Evolutionary conservation across 2,888 invertebrate genomes (phyloP), one percentile per base, ranked within the genome.

Genomic region (Phrixothrix hirtus): DNA sequence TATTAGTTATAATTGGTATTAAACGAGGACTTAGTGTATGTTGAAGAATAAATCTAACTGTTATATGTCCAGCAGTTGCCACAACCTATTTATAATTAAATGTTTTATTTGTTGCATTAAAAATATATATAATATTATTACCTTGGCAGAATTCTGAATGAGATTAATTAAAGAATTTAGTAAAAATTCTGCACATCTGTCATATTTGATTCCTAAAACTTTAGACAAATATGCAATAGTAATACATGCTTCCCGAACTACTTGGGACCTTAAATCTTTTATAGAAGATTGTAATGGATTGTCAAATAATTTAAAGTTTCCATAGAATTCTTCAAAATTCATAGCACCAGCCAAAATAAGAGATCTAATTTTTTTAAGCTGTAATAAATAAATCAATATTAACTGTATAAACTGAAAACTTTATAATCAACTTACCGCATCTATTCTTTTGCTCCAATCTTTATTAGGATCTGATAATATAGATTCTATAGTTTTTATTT

Each of bases 401-500:
- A 17, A 2, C 15, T 17, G 38, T 12, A 17, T 42, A 9, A 26
- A 36, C 16, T 25, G 38, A 29, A 9, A 37, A 41, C 14, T 10
- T 27, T 12, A 16, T 30, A 30, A 43, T 15, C 13, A 29, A 76
- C 85, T 79, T 73, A 95, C 92, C 59, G 90, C 87, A 50, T 96
- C 95, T n/a, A 90, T 85, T 50, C 97, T 79, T 74, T 92, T 93
- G 77, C 93, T 95, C 97, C 98, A 98, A 71, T 95, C 94, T 65
- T 88, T 87, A 63, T 81, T 86, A 31, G 88, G 79, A 76, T 96
- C 92, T 1, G 87, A 85, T 43, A 97, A 82, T 29, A 83, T 80
- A 1, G 86, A 86, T 63, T 86, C 83, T 39, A 92, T 84, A 63
- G 83, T 83, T 25, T 85, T 84, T 73, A 94, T 83, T 49, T 87